Conservation (phyloP, 1,140 invertebrate species). For the Bursaphelenchus mucronatus region DNA sequence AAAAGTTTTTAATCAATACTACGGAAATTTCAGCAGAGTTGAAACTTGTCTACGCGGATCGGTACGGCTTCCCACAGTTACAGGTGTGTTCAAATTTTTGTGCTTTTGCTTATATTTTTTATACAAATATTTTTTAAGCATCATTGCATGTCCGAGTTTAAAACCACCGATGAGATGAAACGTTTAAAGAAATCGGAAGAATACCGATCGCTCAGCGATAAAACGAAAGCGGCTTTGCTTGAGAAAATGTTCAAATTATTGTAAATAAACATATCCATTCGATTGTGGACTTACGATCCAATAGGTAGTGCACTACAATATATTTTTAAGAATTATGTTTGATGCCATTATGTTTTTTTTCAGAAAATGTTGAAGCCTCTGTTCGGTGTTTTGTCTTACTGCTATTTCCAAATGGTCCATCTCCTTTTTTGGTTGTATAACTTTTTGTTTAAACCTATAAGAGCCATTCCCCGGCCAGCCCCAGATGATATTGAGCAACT, state of each 20-base stretch:
- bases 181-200: slow-evolving; percentile 38
- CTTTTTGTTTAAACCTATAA: too few species aligned
- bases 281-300: too few species aligned
- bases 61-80: slow-evolving; percentile 45
- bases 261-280: not conserved
- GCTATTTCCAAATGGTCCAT: too few species aligned
- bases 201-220: slow-evolving; percentile 47
- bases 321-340: too few species aligned
- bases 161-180: slow-evolving; percentile 38
- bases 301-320: too few species aligned
- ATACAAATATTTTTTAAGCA: slow-evolving; percentile 40
- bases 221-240: slow-evolving; percentile 46
- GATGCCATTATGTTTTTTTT: too few species aligned
- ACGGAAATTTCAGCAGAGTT: slow-evolving; percentile 37
- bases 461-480: too few species aligned
- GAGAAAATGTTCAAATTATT: slow-evolving; percentile 49
- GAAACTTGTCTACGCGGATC: slow-evolving; percentile 53
- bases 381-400: too few species aligned
- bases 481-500: too few species aligned
- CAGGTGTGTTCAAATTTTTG: slow-evolving; percentile 29
- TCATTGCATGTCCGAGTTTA: slow-evolving; percentile 46
- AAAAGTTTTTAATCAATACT: slow-evolving; percentile 45
- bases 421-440: too few species aligned
- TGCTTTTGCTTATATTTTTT: slow-evolving; percentile 14
- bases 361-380: too few species aligned